Evolutionary conservation across 2,888 invertebrate genomes (phyloP), one percentile per base, ranked within the genome.

Genomic region (Acleris holmiana): DNA sequence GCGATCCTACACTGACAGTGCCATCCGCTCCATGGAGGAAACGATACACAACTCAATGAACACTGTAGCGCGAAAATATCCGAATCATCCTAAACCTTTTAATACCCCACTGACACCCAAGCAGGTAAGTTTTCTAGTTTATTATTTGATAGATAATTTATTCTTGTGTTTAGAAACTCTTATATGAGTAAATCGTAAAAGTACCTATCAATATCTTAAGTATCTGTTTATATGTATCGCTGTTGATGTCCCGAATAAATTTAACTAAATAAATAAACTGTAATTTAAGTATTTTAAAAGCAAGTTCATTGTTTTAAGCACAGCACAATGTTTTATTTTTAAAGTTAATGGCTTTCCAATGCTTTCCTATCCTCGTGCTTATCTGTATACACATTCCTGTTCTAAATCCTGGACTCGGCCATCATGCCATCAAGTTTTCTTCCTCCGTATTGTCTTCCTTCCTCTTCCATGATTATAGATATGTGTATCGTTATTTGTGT

Each of bases 111-210:
- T 84, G 0, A 82, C 84, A 19, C 71, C 81, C 4, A 71, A 78
- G 71, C 80, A 89, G 86, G 90, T 90, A 83, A 77, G 66, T 69
- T n/a, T n/a, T 1, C 25, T 25, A 25, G 25, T 25, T 7, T 25
- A 2, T 7, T 25, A 47, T 7, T 47, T 18, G 18, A 18, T 47
- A 35, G 18, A 18, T 47, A 35, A 35, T 35, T 2, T 13, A 35
- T 10, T 35, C 13, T 13, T 35, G 35, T 35, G 2, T 35, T 35
- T 2, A 35, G 1, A 8, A 35, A 8, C 4, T 35, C 1, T 35
- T 4, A 35, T 4, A 35, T 13, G 35, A 35, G 29, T 29, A 29
- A 29, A 13, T 35, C 35, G 4, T 35, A 4, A 35, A 35, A 35
- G 35, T 35, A 23, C 23, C 23, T 23, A 23, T 23, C 4, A n/a